phyloP scores from a whole-genome alignment of 2,888 invertebrate species.

The Agrilus biguttatus region DNA sequence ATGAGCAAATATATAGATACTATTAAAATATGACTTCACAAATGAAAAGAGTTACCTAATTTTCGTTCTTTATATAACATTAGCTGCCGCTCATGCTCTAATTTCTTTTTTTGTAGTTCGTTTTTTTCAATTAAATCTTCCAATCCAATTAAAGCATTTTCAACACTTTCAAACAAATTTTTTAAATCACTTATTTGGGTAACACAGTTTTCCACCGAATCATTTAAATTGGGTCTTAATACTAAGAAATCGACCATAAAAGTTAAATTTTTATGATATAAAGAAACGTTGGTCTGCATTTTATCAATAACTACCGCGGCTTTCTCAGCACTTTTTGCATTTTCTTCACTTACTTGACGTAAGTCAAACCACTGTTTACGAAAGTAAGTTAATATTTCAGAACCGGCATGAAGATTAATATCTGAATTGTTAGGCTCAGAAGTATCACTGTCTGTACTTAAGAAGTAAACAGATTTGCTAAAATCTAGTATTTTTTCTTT shows the following conservation, averaged over 20 bases:
- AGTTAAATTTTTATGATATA: slow-evolving; percentile 20
- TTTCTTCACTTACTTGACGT: slow-evolving; percentile 52
- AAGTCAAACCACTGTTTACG: slow-evolving; percentile 58
- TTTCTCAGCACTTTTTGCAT: slow-evolving; percentile 45
- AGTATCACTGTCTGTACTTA: slow-evolving; percentile 3
- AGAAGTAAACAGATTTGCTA: slow-evolving; percentile 7
- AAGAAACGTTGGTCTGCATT: slow-evolving; percentile 21
- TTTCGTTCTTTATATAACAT: slow-evolving; percentile 57
- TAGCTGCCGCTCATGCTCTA: slow-evolving; percentile 57
- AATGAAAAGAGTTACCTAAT: slow-evolving; percentile 36
- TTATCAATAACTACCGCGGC: slow-evolving; percentile 34
- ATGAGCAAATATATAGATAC: neutral
- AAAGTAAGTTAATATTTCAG: slow-evolving; percentile 52
- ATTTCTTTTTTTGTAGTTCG: slow-evolving; percentile 54
- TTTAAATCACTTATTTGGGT: slow-evolving; percentile 39
- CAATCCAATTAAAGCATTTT: slow-evolving; percentile 46
- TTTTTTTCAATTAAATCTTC: slow-evolving; percentile 55
- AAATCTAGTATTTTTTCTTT: slow-evolving; percentile 36
- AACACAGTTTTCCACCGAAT: slow-evolving; percentile 36
- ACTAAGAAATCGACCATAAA: slow-evolving; percentile 21
- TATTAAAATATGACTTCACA: slow-evolving; percentile 1
- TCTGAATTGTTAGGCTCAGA: slow-evolving; percentile 6
- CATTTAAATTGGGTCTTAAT: slow-evolving; percentile 25
- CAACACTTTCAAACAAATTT: slow-evolving; percentile 44
- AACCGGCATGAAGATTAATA: slow-evolving; percentile 48